phyloP scores from a whole-genome alignment of 2,888 invertebrate genomes.

The Tanaodytes sp. region DNA sequence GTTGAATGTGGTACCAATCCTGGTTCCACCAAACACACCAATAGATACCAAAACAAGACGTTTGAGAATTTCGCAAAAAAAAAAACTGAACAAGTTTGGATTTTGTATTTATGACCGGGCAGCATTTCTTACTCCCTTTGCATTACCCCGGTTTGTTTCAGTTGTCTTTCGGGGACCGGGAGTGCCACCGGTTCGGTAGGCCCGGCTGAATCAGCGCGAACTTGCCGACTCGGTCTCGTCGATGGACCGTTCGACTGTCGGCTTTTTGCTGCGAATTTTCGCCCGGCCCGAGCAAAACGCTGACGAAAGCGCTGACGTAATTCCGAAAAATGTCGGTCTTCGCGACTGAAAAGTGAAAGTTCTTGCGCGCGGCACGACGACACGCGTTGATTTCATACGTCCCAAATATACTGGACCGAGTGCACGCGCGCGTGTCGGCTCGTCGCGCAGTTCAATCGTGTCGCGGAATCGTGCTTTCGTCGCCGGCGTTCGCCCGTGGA shows the following conservation, averaged over 20 bases:
- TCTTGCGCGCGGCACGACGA: constrained; percentile 32
- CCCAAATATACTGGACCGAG: constrained; percentile 26
- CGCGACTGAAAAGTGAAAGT: constrained; percentile 51
- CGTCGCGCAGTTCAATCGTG: no score
- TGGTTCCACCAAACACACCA: no score
- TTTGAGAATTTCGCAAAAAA: no score
- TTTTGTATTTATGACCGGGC: constrained; percentile 50
- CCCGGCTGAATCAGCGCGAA: background rate
- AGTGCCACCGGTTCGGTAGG: constrained; percentile 22
- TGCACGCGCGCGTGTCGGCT: constrained; percentile 20
- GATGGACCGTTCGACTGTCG: constrained; percentile 10
- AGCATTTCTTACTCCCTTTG: constrained; percentile 51
- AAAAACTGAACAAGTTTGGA: no score
- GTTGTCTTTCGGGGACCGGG: constrained; percentile 67
- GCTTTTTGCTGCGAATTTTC: constrained; percentile 5
- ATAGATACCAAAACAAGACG: no score
- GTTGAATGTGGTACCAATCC: no score
- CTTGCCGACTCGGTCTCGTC: background rate
- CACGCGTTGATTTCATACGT: constrained; percentile 37
- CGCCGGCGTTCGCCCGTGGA: no score
- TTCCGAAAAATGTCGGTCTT: constrained; percentile 44
- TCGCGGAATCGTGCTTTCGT: no score
- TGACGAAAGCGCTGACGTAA: constrained; percentile 32
- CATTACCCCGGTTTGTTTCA: constrained; percentile 61
- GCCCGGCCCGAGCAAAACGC: constrained; percentile 2